Evolutionary conservation across 1,140 invertebrate species (phyloP).

Genomic region (Calephelis virginiensis): DNA sequence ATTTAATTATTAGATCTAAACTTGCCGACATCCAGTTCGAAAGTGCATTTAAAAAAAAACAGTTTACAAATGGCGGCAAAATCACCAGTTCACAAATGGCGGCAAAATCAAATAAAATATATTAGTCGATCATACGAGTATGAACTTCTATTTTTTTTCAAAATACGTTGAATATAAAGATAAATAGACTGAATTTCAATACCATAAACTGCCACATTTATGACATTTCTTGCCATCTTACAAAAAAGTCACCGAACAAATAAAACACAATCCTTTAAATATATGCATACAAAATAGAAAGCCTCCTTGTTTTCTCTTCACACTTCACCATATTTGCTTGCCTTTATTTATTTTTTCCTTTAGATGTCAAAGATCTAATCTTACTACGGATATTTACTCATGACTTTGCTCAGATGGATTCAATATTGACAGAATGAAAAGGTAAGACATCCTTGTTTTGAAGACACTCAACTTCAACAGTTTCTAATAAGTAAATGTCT

Average conservation of each 20-base stretch:
- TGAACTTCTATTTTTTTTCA: too few species aligned
- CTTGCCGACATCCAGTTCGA: too few species aligned
- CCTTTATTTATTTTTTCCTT: conserved; percentile 23
- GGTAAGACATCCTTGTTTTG: conserved; percentile 15
- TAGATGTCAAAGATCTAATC: conserved; percentile 32
- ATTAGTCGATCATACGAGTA: too few species aligned
- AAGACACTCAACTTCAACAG: conserved; percentile 10
- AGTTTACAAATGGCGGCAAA: too few species aligned
- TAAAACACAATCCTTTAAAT: not conserved
- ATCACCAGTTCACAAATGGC: too few species aligned
- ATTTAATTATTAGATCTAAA: too few species aligned
- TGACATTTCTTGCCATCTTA: too few species aligned
- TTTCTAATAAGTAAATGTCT: conserved; percentile 19
- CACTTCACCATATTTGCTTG: conserved; percentile 8
- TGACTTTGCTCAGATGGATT: conserved; percentile 27
- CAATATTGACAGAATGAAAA: conserved; percentile 29
- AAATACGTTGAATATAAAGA: too few species aligned
- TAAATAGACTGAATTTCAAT: too few species aligned
- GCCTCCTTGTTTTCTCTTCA: conserved; percentile 10
- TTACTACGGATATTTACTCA: conserved; percentile 29
- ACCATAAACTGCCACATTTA: too few species aligned
- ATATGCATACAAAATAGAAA: not conserved
- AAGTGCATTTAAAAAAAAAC: too few species aligned
- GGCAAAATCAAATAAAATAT: too few species aligned
- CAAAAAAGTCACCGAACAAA: not conserved